Evolutionary conservation across 2,888 invertebrate genomes (phyloP), one percentile per base, ranked within the genome.

Genomic region (Agriopis marginaria): DNA sequence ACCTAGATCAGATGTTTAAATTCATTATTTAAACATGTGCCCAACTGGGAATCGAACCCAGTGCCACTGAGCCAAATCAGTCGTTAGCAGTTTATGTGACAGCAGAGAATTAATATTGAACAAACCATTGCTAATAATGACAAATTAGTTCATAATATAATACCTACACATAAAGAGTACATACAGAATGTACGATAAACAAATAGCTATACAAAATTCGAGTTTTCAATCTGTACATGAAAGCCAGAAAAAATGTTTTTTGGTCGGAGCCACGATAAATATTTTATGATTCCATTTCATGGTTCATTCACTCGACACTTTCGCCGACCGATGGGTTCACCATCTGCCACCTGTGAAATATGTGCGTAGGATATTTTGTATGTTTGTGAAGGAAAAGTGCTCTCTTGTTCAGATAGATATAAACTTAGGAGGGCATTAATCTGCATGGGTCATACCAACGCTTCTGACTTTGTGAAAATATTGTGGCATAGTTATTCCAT

Each of bases 221-320:
- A 40, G 40, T 50, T 60, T 60, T 50, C 60, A 60, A 55, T 64
- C 55, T 64, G 56, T 55, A 42, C 53, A 58, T 45, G 42, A 59
- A 63, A 58, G 44, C 49, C 32, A 12, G 51, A 62, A 68, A 66
- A 68, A 63, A 53, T 51, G n/a, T 51, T 59, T 63, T 55, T 61
- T 56, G 60, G 12, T 42, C 54, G 54, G 23, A 39, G 54, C 60
- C 63, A 44, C 60, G 64, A 68, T 68, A 68, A 64, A 68, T 68
- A 61, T 68, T 68, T 64, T 68, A 68, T 64, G 68, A 61, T 68
- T 64, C 64, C 55, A 68, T 68, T 68, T 68, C 68, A 68, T 61
- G 64, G 68, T 68, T 68, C 60, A 64, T 68, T 64, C 55, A 61
- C 55, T 64, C 68, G 47, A 63, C 62, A 58, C 63, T 63, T 63